Conservation (phyloP, 2,113 vertebrate genomes). For the Psittacula cyanocephala region DNA sequence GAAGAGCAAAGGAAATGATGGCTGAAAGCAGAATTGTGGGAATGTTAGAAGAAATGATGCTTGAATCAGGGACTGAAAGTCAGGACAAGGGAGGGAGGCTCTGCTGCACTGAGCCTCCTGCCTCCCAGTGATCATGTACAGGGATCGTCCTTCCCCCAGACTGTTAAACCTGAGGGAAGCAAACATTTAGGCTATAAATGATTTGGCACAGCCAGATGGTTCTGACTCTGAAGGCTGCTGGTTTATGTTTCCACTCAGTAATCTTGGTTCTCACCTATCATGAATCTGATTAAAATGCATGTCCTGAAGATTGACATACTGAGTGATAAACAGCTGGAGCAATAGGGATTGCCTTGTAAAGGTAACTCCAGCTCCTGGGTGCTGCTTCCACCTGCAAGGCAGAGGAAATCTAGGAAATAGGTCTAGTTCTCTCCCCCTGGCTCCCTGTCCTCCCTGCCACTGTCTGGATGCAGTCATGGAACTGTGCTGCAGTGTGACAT, state of each 20-base stretch:
- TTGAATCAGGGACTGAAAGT: background rate
- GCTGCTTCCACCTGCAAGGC: background rate
- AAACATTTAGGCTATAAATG: background rate
- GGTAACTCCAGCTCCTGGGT: background rate
- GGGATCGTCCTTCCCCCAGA: background rate
- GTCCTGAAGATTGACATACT: background rate
- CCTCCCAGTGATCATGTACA: background rate
- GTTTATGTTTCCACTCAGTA: background rate
- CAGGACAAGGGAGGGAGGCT: background rate
- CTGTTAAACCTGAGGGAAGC: background rate
- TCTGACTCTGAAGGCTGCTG: background rate
- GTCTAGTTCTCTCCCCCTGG: background rate
- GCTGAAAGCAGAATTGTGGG: background rate
- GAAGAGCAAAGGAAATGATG: background rate
- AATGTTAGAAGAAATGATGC: background rate
- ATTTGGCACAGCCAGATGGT: background rate
- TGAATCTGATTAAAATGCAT: background rate
- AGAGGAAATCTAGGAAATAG: background rate
- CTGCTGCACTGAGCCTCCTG: background rate
- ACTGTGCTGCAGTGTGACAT: background rate
- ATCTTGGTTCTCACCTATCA: background rate
- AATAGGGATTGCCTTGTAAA: background rate
- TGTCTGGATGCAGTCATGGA: rapidly evolving
- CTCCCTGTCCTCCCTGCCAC: background rate
- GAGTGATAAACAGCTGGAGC: background rate